Conservation (phyloP, 2,888 invertebrate genomes). For the Homarus gammarus region DNA sequence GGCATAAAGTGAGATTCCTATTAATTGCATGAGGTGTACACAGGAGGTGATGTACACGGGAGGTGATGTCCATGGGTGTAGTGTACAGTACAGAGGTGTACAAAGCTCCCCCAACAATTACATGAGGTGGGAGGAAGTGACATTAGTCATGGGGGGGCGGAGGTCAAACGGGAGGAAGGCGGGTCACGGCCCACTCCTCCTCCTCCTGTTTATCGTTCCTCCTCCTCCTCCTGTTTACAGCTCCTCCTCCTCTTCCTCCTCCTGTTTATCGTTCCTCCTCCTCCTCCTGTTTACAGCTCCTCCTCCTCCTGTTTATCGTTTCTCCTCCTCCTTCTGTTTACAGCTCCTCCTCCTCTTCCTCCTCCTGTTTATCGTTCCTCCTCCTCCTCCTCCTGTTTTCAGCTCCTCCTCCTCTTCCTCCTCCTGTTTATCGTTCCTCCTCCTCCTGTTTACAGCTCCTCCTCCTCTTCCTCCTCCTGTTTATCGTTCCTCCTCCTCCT, state of each 20-base stretch:
- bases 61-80: not conserved
- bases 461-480: not conserved
- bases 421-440: no score
- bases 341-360: not conserved
- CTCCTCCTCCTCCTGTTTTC: not conserved
- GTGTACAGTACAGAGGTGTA: not conserved
- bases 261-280: not conserved
- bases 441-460: not conserved
- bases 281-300: not conserved
- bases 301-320: not conserved
- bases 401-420: not conserved
- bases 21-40: no score
- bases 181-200: not conserved
- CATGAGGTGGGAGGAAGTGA: constrained; percentile 11
- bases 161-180: not conserved
- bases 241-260: not conserved
- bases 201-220: not conserved
- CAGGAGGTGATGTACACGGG: not conserved
- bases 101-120: not conserved
- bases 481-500: no score
- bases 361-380: no score
- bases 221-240: not conserved
- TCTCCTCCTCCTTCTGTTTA: not conserved
- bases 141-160: constrained; percentile 5
- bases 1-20: no score